Conservation (phyloP, 1,140 invertebrate genomes). For the Drosophila asahinai region DNA sequence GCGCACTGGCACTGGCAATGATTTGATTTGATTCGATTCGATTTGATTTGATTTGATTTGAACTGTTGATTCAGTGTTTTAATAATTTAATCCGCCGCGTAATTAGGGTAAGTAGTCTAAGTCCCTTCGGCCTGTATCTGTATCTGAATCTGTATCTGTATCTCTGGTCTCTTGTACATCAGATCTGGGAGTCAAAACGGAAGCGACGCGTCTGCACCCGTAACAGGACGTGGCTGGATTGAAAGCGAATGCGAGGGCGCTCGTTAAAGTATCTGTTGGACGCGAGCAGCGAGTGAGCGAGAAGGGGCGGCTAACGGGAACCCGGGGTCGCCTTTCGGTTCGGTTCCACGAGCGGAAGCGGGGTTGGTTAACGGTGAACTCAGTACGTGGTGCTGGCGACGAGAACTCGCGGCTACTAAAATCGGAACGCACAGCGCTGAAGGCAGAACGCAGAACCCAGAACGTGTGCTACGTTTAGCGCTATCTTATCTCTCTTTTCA, state of each 20-base stretch:
- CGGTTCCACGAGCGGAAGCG: background rate
- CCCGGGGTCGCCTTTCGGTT: constrained; percentile 5
- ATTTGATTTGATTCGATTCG: constrained; percentile 25
- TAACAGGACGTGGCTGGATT: constrained; percentile 84
- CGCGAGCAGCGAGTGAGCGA: constrained; percentile 31
- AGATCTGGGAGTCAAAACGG: constrained; percentile 56
- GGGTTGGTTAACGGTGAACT: constrained; percentile 48
- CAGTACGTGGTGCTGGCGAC: constrained; percentile 34
- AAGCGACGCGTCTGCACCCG: constrained; percentile 83
- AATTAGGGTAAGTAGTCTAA: constrained; percentile 82
- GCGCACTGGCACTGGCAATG: constrained; percentile 30
- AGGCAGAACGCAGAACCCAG: constrained; percentile 21
- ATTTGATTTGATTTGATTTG: constrained; percentile 27
- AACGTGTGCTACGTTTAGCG: constrained; percentile 9
- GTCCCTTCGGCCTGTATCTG: constrained; percentile 46
- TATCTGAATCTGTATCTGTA: constrained; percentile 22
- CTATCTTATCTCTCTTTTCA: constrained; percentile 70
- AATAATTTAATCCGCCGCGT: constrained; percentile 85
- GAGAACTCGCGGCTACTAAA: constrained; percentile 47
- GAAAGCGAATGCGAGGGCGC: constrained; percentile 79
- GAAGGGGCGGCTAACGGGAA: constrained; percentile 41
- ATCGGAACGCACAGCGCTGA: constrained; percentile 30
- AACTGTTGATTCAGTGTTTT: constrained; percentile 69
- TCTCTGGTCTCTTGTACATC: constrained; percentile 28
- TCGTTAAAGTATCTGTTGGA: constrained; percentile 82